Conservation (phyloP, 2,888 invertebrate species). For the Drosophila kuntzei region DNA sequence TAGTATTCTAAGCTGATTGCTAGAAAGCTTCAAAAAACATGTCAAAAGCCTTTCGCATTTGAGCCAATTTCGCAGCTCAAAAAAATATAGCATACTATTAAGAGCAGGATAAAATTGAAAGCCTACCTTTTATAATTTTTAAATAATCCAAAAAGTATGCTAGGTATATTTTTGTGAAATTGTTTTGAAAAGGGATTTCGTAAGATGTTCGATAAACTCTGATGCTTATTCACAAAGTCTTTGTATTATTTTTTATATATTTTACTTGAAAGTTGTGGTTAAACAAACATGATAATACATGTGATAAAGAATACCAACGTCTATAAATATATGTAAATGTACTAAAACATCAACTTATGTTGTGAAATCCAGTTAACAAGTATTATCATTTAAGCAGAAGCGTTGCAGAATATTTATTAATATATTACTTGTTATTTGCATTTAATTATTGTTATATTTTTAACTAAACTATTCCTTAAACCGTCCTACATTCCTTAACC, state of each 20-base stretch:
- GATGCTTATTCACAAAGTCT: conserved; percentile 5
- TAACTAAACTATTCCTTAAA: conserved; percentile 9
- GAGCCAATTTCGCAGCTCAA: not conserved
- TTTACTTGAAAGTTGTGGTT: conserved; percentile 1
- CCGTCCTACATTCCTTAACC: conserved; percentile 24
- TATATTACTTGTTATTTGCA: conserved; percentile 21
- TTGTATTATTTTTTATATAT: conserved; percentile 10
- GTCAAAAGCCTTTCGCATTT: not conserved
- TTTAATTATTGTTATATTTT: conserved; percentile 18
- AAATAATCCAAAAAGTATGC: conserved; percentile 4
- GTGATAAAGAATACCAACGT: conserved; percentile 48
- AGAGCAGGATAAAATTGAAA: not conserved
- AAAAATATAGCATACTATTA: not conserved
- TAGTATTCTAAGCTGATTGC: not conserved
- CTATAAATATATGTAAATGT: conserved; percentile 26
- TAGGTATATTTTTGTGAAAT: not conserved
- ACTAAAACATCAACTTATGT: conserved; percentile 16
- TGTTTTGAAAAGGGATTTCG: not conserved
- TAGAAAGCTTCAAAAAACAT: not conserved
- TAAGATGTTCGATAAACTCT: not conserved
- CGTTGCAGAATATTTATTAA: conserved; percentile 10
- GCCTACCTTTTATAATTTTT: not conserved
- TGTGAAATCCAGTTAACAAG: conserved; percentile 48
- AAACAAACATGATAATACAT: conserved; percentile 13
- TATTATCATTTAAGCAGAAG: conserved; percentile 21